phyloP scores from a whole-genome alignment of 92 coral and sea anemone genomes.

The Heteractis magnifica region DNA sequence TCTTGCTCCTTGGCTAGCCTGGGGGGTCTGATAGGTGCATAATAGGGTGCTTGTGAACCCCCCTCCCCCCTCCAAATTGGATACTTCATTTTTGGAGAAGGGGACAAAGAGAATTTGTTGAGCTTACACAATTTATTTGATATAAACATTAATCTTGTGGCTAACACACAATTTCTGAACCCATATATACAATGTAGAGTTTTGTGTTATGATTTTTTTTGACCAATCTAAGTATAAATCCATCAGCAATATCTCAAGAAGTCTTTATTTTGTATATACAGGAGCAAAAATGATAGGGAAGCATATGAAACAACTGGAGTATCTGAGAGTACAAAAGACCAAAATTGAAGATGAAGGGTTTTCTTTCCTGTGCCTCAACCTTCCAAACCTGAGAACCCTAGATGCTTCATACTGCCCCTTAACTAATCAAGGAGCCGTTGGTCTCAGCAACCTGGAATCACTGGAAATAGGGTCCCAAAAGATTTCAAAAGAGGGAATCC shows the following conservation, averaged over 20 bases:
- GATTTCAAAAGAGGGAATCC: slow-evolving; percentile 75
- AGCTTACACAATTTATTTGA: too few relatives aligned
- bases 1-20: too few relatives aligned
- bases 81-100: too few relatives aligned
- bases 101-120: too few relatives aligned
- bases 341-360: slow-evolving; percentile 82
- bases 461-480: slow-evolving; percentile 78
- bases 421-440: slow-evolving; percentile 64
- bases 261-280: not conserved
- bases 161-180: not conserved
- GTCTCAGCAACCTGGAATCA: slow-evolving; percentile 71
- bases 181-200: not conserved
- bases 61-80: too few relatives aligned
- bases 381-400: slow-evolving; percentile 72
- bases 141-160: too few relatives aligned
- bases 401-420: slow-evolving; percentile 80
- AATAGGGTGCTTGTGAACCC: too few relatives aligned
- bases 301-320: slow-evolving; percentile 70
- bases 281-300: slow-evolving; percentile 85
- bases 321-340: slow-evolving; percentile 78
- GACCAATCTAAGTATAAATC: too few relatives aligned
- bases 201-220: not conserved
- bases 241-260: not conserved
- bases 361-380: slow-evolving; percentile 71
- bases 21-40: too few relatives aligned